Conservation (phyloP, 2,888 invertebrate genomes). For the Theretra japonica region DNA sequence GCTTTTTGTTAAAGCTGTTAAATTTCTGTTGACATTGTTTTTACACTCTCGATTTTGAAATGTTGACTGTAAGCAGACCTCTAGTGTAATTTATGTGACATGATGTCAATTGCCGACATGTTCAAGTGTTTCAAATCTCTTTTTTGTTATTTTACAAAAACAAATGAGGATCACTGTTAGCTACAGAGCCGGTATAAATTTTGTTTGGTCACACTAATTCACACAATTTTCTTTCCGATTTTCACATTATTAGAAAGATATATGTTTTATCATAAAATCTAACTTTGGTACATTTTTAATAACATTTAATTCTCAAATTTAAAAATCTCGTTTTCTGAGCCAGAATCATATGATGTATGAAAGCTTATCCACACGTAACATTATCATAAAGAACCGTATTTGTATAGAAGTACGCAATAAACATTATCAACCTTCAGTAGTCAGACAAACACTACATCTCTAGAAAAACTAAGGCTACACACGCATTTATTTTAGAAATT, state of each 20-base stretch:
- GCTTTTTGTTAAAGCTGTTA: constrained; percentile 13
- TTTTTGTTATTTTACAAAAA: not conserved
- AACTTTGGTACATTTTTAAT: too few relatives aligned
- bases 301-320: too few relatives aligned
- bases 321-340: too few relatives aligned
- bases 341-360: too few relatives aligned
- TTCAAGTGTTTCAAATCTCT: not conserved
- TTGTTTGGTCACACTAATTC: not conserved
- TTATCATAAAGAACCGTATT: too few relatives aligned
- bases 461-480: too few relatives aligned
- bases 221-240: not conserved
- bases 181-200: not conserved
- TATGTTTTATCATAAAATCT: not conserved
- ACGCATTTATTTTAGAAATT: too few relatives aligned
- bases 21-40: constrained; percentile 18
- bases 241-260: not conserved
- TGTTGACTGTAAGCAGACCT: not conserved
- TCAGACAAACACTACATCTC: too few relatives aligned
- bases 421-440: too few relatives aligned
- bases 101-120: not conserved
- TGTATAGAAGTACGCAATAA: too few relatives aligned
- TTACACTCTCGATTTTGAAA: not conserved
- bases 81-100: not conserved
- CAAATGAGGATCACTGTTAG: not conserved
- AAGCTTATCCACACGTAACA: too few relatives aligned